Evolutionary conservation across 1,140 invertebrate genomes (phyloP).

Genomic region (Cotesia chilonis): DNA sequence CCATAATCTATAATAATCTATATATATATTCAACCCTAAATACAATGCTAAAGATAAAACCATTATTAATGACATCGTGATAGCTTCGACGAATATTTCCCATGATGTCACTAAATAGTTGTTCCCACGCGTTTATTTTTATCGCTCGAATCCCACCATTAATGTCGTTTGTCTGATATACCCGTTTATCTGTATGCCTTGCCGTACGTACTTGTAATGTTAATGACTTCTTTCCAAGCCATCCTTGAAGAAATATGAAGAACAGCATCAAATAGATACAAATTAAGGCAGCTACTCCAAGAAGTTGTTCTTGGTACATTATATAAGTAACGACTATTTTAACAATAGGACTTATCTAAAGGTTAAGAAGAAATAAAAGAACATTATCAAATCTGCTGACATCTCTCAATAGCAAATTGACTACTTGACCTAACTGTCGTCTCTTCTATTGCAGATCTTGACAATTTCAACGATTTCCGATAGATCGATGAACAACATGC

Average conservation of each 20-base stretch:
- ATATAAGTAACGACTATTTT: conserved; percentile 78
- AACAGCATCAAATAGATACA: conserved; percentile 81
- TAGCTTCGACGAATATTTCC: conserved; percentile 64
- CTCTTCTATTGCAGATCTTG: conserved; percentile 74
- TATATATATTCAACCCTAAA: conserved; percentile 42
- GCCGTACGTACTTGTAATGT: conserved; percentile 68
- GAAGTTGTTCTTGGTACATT: conserved; percentile 72
- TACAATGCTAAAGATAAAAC: conserved; percentile 67
- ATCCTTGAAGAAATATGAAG: conserved; percentile 85
- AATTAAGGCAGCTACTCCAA: conserved; percentile 77
- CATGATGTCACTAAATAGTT: conserved; percentile 78
- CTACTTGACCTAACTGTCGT: conserved; percentile 83
- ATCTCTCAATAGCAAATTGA: conserved; percentile 90
- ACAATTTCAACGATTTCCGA: conserved; percentile 75
- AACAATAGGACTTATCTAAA: conserved; percentile 80
- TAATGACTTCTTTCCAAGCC: conserved; percentile 74
- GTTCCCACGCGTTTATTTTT: conserved; percentile 94
- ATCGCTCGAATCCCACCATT: conserved; percentile 81
- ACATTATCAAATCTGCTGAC: conserved; percentile 76
- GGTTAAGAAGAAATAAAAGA: conserved; percentile 72
- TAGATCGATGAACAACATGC: conserved; percentile 84
- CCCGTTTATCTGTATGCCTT: conserved; percentile 79
- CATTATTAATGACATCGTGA: conserved; percentile 73
- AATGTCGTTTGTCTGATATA: conserved; percentile 85
- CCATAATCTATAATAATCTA: conserved; percentile 79